These are phyloP conservation scores for Gila robusta DNA, from an alignment of 2,797 vertebrate species.

Conservation along the genomic window DNA sequence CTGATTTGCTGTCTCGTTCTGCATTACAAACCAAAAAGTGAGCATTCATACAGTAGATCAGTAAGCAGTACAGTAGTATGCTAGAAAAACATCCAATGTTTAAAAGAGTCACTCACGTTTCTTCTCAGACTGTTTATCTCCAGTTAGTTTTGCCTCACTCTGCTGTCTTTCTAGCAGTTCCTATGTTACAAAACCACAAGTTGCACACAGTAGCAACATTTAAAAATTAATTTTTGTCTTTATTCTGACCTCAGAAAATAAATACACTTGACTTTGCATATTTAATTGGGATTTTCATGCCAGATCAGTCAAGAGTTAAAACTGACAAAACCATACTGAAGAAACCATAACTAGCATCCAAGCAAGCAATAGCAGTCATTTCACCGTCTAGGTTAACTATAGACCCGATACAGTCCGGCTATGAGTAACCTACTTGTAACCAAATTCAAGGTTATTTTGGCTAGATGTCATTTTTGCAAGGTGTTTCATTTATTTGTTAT, in stretches of 20 bases:
- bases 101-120: conserved; percentile 83
- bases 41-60: conserved; percentile 33
- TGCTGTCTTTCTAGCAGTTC: conserved; percentile 92
- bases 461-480: too few species aligned
- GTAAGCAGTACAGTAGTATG: neutral
- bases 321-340: neutral
- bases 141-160: conserved; percentile 78
- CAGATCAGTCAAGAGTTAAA: neutral
- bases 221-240: neutral
- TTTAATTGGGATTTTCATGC: neutral
- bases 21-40: conserved; percentile 61
- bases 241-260: neutral
- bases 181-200: conserved; percentile 69
- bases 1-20: conserved; percentile 90
- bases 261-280: neutral
- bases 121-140: conserved; percentile 85
- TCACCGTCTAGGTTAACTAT: too few species aligned
- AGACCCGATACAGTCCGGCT: too few species aligned
- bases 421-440: too few species aligned
- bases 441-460: too few species aligned
- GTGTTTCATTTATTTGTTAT: too few species aligned
- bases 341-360: neutral
- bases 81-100: neutral
- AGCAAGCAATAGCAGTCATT: too few species aligned
- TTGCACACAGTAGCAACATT: neutral